These are phyloP conservation scores for Rhagonycha fulva DNA, from an alignment of 2,888 invertebrate genomes.

Conservation along the genomic window DNA sequence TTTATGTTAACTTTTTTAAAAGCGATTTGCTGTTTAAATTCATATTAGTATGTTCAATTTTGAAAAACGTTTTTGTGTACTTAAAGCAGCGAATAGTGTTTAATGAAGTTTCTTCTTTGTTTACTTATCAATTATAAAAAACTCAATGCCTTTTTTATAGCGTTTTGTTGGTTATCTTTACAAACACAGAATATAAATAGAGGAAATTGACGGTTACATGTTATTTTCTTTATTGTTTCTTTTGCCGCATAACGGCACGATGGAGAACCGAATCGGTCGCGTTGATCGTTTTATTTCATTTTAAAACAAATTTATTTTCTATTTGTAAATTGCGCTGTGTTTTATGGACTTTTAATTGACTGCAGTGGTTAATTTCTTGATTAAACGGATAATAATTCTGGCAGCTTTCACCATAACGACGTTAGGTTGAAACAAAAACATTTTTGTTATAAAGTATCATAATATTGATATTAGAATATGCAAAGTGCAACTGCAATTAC, in stretches of 20 bases:
- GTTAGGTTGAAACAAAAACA: background rate
- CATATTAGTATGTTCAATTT: background rate
- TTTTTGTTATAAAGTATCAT: background rate
- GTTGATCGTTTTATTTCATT: background rate
- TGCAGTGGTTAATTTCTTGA: background rate
- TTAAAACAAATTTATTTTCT: background rate
- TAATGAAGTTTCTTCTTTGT: background rate
- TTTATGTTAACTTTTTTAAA: background rate
- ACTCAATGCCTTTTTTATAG: background rate
- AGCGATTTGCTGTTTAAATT: background rate
- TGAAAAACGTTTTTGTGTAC: background rate
- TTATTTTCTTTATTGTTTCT: background rate
- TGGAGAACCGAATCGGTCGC: constrained; percentile 4
- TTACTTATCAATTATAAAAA: background rate
- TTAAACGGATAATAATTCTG: background rate
- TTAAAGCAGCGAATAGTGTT: background rate
- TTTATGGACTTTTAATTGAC: background rate
- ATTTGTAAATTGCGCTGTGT: background rate
- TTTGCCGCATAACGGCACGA: background rate
- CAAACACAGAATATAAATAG: background rate
- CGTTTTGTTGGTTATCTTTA: background rate
- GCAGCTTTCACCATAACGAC: background rate
- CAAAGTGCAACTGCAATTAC: constrained; percentile 47
- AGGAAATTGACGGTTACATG: background rate
- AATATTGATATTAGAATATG: constrained; percentile 21